These are phyloP conservation scores for Catharus minimus DNA, from an alignment of 2,113 vertebrate genomes.

Conservation along the genomic window DNA sequence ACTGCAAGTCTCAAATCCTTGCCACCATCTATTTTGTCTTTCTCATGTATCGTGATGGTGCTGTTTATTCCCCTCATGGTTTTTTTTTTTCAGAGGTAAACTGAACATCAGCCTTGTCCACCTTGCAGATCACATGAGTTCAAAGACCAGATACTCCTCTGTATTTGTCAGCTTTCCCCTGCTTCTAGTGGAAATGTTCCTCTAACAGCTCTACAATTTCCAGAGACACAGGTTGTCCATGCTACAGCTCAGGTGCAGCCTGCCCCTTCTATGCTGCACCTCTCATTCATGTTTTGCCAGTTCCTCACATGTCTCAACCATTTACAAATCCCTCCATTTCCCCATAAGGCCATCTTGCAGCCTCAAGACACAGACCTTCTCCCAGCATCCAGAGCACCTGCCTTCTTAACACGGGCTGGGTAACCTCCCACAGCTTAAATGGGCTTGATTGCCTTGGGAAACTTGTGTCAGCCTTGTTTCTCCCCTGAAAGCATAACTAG, in stretches of 20 bases:
- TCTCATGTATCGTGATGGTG: accelerated
- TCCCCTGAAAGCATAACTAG: background rate
- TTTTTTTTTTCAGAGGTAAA: background rate
- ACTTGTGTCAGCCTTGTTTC: background rate
- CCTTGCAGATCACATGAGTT: background rate
- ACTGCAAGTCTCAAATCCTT: background rate
- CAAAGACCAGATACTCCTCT: background rate
- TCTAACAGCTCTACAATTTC: background rate
- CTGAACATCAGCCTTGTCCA: background rate
- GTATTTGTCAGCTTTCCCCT: background rate
- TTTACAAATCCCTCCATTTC: background rate
- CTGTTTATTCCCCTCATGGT: background rate
- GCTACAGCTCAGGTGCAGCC: background rate
- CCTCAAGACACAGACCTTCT: accelerated
- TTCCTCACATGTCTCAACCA: background rate
- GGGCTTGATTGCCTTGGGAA: background rate
- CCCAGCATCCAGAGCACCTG: background rate
- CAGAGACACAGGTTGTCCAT: background rate
- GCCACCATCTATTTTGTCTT: background rate
- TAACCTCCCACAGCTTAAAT: background rate
- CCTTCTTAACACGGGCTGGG: accelerated
- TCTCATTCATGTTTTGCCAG: background rate
- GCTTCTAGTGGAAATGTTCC: background rate
- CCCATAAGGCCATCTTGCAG: background rate
- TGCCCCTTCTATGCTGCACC: background rate